phyloP scores from a whole-genome alignment of 1,140 invertebrate species.

The Acromyrmex echinatior region DNA sequence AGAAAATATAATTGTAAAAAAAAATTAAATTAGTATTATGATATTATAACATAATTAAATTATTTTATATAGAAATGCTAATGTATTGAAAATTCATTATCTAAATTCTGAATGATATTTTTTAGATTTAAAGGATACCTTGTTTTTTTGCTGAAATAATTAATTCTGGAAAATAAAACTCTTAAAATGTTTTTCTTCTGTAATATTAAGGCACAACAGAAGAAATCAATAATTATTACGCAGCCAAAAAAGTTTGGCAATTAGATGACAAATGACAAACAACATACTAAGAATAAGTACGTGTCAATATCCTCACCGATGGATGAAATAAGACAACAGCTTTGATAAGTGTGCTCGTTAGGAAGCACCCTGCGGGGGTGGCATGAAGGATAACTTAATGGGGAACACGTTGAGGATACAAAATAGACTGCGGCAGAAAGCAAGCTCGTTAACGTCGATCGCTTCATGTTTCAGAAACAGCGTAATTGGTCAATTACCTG shows the following conservation, averaged over 20 bases:
- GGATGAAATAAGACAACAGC: conserved; percentile 14
- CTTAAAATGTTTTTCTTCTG: neutral
- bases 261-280: neutral
- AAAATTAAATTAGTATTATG: neutral
- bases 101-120: neutral
- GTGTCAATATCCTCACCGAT: conserved; percentile 36
- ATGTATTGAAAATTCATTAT: neutral
- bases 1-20: neutral
- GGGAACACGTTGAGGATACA: conserved; percentile 52
- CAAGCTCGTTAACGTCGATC: conserved; percentile 54
- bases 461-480: conserved; percentile 33
- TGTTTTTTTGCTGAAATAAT: neutral
- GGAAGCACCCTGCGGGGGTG: conserved; percentile 14
- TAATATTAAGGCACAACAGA: neutral
- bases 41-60: neutral
- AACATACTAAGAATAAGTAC: neutral
- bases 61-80: neutral
- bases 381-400: conserved; percentile 49
- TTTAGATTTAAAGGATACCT: neutral
- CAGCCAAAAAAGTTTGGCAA: neutral
- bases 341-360: conserved; percentile 49
- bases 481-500: conserved; percentile 49
- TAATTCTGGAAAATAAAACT: neutral
- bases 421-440: conserved; percentile 47
- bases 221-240: neutral